Evolutionary conservation across 2,888 invertebrate species (phyloP), one percentile per base, ranked within the genome.

Genomic region (Epistrophe eligans): DNA sequence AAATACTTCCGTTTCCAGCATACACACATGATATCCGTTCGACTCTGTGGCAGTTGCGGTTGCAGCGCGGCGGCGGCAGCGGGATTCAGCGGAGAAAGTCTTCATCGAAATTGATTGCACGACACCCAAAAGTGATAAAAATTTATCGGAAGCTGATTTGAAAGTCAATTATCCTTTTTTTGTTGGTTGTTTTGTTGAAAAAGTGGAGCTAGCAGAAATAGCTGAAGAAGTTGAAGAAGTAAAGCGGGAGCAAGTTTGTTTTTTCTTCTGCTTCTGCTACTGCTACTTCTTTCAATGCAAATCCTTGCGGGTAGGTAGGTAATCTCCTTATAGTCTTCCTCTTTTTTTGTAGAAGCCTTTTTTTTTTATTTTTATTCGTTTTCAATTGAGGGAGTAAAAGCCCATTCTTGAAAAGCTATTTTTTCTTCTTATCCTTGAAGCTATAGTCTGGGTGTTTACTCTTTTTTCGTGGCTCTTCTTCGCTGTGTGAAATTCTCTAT

Each of bases 61-160:
- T 6, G 6, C 17, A 17, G 4, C 10, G 48, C 13, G 11, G 19
- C 4, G 4, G 45, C 8, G 45, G 35, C 15, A 4, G 13, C 10
- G 4, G 9, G 0, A n/a, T 19, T 62, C 9, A 40, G 28, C 48
- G 19, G 64, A 24, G 19, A 32, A 45, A 55, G 10, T 76, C 60
- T 64, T 72, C 80, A 24, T 38, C 64, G 73, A 70, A 87, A 83
- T 87, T 87, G 85, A 87, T 87, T 88, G 89, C 91, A 90, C 90
- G 90, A 90, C 90, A 91, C 91, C 89, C 89, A 90, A 91, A 90
- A 90, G 90, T 91, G 91, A 91, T 91, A 91, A 91, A 91, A 91
- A 90, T 91, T 91, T 91, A 91, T 91, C 91, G 91, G 91, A 92
- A 91, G 91, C 91, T 91, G 91, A 91, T 91, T 91, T 91, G 91